Evolutionary conservation across 2,888 invertebrate genomes (phyloP), one percentile per base, ranked within the genome.

Genomic region (Poecilobothrus nobilitatus): DNA sequence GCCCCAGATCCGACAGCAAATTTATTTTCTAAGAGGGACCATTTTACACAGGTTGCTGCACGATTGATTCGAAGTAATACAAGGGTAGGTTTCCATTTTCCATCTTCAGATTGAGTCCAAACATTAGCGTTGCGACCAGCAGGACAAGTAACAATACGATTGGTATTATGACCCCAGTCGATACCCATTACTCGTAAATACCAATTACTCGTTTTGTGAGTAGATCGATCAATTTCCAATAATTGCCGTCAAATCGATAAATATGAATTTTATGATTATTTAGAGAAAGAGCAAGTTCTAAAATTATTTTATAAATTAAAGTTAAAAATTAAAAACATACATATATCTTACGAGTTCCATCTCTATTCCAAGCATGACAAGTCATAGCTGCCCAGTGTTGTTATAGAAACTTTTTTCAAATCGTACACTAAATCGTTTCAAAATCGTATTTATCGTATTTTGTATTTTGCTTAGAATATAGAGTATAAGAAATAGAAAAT

Each of bases 1-100:
- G 97, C 97, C 22, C 98, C 97, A 21, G 96, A 97, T 1, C 98
- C 99, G 41, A 98, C 98, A 1, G 99, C 99, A 85, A 99, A 98
- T 84, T 99, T 99, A 80, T 98, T 97, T 82, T 98, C 98, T 81
- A 90, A 86, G 0, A 99, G 99, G 1, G 98, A 98, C 99, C 99
- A 99, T 83, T 95, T 95, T 0, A 99, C 99, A 81, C 96, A 97
- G 63, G 97, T 99, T 0, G 98, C 98, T 33, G 98, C 99, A 68
- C 98, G 87, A 83, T 97, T 97, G 74, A 97, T 96, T 70, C 99
- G 89, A 34, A 99, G 84, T 37, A 97, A 83, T 5, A 99, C 99
- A 75, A 98, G 86, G 10, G 96, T 95, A 0, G 97, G 97, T 75
- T 93, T 95, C 98, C 98, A 99, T 78, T 93, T 94, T 33, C 90